Percentiles rank a stretch among this genome's conserved stretches.
These are phyloP conservation scores for Dione vanillae DNA, from an alignment of 2,888 invertebrate genomes.

Conservation along the genomic window DNA sequence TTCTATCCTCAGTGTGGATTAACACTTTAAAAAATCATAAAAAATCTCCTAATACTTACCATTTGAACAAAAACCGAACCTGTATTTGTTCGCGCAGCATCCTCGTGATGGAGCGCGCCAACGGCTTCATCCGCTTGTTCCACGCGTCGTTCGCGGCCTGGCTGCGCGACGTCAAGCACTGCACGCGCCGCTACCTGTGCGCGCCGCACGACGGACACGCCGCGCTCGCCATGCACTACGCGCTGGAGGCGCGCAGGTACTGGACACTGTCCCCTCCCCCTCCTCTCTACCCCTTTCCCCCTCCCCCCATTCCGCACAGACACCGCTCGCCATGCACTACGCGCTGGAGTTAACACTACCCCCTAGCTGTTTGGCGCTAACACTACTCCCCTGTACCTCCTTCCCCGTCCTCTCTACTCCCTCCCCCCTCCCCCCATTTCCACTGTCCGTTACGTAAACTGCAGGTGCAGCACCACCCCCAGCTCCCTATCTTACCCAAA, in stretches of 20 bases:
- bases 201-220: constrained; percentile 94
- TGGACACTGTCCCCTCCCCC: neutral
- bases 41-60: too few species aligned
- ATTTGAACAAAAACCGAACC: too few species aligned
- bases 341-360: too few species aligned
- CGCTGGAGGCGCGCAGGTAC: constrained; percentile 87
- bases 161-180: constrained; percentile 98
- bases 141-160: constrained; percentile 98
- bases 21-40: too few species aligned
- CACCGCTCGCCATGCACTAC: neutral
- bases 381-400: too few species aligned
- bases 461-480: too few species aligned
- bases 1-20: too few species aligned
- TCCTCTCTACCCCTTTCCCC: neutral
- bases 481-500: too few species aligned
- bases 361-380: too few species aligned
- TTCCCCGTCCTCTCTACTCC: too few species aligned
- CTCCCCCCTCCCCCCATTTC: too few species aligned
- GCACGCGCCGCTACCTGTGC: constrained; percentile 96
- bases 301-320: neutral
- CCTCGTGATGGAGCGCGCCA: constrained; percentile 82
- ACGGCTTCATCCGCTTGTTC: constrained; percentile 89
- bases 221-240: constrained; percentile 93
- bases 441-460: too few species aligned
- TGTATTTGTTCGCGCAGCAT: constrained; percentile 67